Percentiles rank a stretch among this genome's conserved stretches.
Evolutionary conservation across 2,113 vertebrate species (phyloP).

Genomic region (Ivindomyrus marchei): DNA sequence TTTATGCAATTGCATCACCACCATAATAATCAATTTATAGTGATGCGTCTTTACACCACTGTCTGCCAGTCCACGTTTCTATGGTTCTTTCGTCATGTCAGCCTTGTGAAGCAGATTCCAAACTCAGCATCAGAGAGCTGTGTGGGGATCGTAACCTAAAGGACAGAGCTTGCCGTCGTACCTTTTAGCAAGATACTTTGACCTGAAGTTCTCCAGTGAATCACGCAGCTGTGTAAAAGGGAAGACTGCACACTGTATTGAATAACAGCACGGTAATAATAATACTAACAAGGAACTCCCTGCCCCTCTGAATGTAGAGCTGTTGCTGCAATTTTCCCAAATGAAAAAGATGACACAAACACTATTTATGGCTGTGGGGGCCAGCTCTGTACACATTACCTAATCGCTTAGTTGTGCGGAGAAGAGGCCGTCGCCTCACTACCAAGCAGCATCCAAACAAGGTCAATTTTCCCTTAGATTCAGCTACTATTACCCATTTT

Average conservation of each 20-base stretch:
- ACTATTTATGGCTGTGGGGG: slow-evolving; percentile 12
- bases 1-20: not conserved
- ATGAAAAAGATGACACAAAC: slow-evolving; percentile 48
- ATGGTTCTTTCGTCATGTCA: not conserved
- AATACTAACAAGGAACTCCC: not conserved
- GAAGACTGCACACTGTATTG: not conserved
- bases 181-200: not conserved
- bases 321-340: slow-evolving; percentile 11
- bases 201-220: not conserved
- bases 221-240: not conserved
- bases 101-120: not conserved
- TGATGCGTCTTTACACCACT: not conserved
- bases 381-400: slow-evolving; percentile 11
- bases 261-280: not conserved
- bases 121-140: not conserved
- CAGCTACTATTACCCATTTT: not conserved
- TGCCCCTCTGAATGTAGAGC: slow-evolving; percentile 8
- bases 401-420: not conserved
- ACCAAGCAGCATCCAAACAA: not conserved
- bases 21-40: not conserved
- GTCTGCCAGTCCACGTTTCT: not conserved
- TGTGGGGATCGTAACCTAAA: not conserved
- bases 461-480: not conserved
- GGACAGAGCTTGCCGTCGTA: not conserved
- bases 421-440: not conserved